phyloP scores from a whole-genome alignment of 1,140 invertebrate genomes.

The Nymphalis io region DNA sequence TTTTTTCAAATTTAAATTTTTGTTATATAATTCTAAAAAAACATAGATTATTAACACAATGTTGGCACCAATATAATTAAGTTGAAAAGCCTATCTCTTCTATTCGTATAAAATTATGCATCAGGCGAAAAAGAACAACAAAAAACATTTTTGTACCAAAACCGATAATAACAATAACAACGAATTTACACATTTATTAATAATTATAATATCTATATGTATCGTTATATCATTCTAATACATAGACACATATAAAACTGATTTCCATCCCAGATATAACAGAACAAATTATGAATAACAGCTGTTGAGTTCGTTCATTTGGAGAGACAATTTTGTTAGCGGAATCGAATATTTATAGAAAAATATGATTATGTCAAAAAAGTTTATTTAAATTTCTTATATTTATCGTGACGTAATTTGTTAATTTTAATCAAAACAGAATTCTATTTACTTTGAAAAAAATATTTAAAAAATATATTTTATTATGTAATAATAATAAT shows the following conservation, averaged over 20 bases:
- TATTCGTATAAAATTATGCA: neutral
- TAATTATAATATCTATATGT: conserved; percentile 42
- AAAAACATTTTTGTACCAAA: conserved; percentile 31
- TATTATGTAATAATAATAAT: too few relatives aligned
- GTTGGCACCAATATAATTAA: conserved; percentile 11
- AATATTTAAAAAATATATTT: too few relatives aligned
- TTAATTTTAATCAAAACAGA: conserved; percentile 37
- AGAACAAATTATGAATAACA: conserved; percentile 64
- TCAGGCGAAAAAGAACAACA: conserved; percentile 27
- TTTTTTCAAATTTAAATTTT: neutral
- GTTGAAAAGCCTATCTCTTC: neutral
- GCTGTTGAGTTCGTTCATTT: conserved; percentile 52
- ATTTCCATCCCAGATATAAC: conserved; percentile 74
- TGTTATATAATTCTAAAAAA: neutral
- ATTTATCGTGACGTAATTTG: conserved; percentile 42
- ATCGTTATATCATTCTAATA: conserved; percentile 74
- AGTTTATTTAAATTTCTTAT: conserved; percentile 51
- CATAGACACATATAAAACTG: conserved; percentile 57
- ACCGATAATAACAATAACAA: conserved; percentile 33
- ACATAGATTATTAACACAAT: neutral
- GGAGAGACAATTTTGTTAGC: conserved; percentile 48
- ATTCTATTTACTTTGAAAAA: conserved; percentile 19
- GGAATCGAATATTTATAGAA: conserved; percentile 73
- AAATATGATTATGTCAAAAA: conserved; percentile 69
- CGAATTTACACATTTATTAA: conserved; percentile 33